phyloP scores from a whole-genome alignment of 2,797 vertebrate genomes.

The Emydoidea blandingii region DNA sequence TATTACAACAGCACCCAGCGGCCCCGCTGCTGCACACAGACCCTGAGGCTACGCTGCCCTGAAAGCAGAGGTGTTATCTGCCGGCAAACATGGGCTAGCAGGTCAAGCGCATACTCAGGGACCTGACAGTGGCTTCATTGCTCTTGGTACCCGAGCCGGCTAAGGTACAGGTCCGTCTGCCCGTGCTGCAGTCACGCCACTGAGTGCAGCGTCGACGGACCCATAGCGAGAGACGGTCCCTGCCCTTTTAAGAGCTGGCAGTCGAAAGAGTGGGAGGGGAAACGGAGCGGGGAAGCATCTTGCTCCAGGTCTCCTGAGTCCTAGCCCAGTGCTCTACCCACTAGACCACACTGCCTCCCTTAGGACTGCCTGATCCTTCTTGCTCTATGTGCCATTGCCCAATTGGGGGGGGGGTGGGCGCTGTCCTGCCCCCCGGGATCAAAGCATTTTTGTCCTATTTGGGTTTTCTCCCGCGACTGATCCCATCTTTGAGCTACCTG shows the following conservation, averaged over 20 bases:
- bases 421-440: neutral
- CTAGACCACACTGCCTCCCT: too few species aligned
- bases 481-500: neutral
- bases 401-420: neutral
- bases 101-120: neutral
- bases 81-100: rapidly evolving
- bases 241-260: neutral
- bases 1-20: neutral
- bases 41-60: neutral
- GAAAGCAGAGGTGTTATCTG: neutral
- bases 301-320: rapidly evolving
- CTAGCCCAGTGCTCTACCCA: neutral
- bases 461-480: neutral
- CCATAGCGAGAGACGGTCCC: neutral
- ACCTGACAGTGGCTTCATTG: neutral
- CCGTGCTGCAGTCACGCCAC: too few species aligned
- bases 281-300: neutral
- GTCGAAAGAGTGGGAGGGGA: neutral
- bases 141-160: neutral
- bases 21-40: too few species aligned
- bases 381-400: neutral
- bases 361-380: neutral
- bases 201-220: neutral
- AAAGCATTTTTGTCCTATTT: neutral
- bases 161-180: neutral